A percentile compares a stretch with the other conserved stretches of the same genome.
These are phyloP conservation scores for Drosophila ezoana DNA, from an alignment of 2,888 invertebrate species.

Conservation along the genomic window DNA sequence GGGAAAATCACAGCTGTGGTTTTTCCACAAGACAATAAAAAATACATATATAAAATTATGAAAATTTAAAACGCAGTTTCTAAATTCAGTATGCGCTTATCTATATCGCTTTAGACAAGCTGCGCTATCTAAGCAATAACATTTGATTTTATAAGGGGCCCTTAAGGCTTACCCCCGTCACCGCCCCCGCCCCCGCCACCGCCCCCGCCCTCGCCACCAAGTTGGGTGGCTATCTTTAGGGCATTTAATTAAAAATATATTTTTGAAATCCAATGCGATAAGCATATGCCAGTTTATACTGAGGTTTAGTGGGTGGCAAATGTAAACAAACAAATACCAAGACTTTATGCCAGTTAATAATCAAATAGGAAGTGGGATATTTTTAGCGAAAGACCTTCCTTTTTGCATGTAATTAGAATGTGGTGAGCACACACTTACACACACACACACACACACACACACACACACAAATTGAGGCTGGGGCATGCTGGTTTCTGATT, in stretches of 20 bases:
- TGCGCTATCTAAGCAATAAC: constrained; percentile 24
- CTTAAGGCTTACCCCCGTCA: background rate
- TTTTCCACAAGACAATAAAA: constrained; percentile 4
- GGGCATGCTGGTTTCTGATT: constrained; percentile 16
- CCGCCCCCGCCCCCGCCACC: background rate
- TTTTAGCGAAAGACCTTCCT: constrained; percentile 13
- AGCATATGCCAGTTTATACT: background rate
- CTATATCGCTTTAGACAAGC: background rate
- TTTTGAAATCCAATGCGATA: background rate
- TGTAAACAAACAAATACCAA: too few species aligned
- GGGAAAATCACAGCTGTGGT: constrained; percentile 13
- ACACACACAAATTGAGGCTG: constrained; percentile 4
- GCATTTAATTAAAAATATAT: background rate
- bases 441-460: background rate
- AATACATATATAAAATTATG: constrained; percentile 4
- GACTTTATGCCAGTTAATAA: background rate
- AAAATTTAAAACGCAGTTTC: constrained; percentile 35
- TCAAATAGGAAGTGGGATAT: constrained; percentile 14
- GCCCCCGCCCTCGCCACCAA: too few species aligned
- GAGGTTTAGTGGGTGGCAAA: too few species aligned
- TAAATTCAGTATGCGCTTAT: constrained; percentile 12
- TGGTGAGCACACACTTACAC: background rate
- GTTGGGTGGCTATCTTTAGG: too few species aligned
- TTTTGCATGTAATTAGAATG: background rate
- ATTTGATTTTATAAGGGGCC: constrained; percentile 19